Conservation (phyloP, 1,140 invertebrate genomes). For the Drosophila nigrodunni region DNA sequence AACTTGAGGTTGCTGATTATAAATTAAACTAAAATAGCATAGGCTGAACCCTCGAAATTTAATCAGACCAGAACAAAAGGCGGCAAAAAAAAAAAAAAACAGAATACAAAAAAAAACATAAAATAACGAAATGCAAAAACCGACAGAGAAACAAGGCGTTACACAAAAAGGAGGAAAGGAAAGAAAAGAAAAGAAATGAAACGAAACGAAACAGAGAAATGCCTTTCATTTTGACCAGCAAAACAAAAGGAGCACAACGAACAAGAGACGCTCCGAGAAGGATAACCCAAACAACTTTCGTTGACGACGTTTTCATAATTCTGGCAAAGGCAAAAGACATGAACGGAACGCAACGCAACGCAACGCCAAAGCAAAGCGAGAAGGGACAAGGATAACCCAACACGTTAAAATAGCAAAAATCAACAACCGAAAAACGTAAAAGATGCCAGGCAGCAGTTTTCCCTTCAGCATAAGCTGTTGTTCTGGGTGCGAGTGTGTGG, state of each 20-base stretch:
- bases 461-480: slow-evolving; percentile 38
- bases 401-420: slow-evolving; percentile 64
- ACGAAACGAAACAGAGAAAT: slow-evolving; percentile 35
- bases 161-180: background rate
- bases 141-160: slow-evolving; percentile 32
- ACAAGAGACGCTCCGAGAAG: slow-evolving; percentile 17
- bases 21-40: slow-evolving; percentile 50
- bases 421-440: slow-evolving; percentile 69
- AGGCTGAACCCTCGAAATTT: slow-evolving; percentile 52
- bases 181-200: too few species aligned
- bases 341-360: slow-evolving; percentile 38
- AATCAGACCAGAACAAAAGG: slow-evolving; percentile 71
- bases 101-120: slow-evolving; percentile 1
- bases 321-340: slow-evolving; percentile 28
- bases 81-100: slow-evolving; percentile 34
- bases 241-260: slow-evolving; percentile 2
- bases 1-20: slow-evolving; percentile 33
- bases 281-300: slow-evolving; percentile 29
- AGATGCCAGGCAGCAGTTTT: slow-evolving; percentile 70
- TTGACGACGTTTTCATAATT: slow-evolving; percentile 45
- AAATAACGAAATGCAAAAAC: slow-evolving; percentile 39
- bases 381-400: slow-evolving; percentile 28
- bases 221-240: slow-evolving; percentile 36
- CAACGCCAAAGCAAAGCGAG: slow-evolving; percentile 40
- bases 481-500: slow-evolving; percentile 13